A percentile compares a stretch with the other conserved stretches of the same genome.
Conservation (phyloP, 2,797 vertebrate genomes). For the Lagocephalus sceleratus region DNA sequence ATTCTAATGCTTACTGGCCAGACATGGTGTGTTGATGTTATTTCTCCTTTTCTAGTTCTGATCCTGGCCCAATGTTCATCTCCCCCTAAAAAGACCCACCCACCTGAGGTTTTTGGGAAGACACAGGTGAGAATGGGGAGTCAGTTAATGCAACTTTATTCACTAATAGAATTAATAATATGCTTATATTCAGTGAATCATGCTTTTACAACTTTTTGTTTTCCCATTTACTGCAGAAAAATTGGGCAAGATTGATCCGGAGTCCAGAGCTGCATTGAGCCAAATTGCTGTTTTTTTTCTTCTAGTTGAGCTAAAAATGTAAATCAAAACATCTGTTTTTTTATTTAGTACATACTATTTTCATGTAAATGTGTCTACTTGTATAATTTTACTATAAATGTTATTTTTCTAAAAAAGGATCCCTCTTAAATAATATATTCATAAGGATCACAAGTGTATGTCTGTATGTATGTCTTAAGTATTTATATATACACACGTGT, state of each 20-base stretch:
- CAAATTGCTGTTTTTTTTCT: slow-evolving; percentile 2
- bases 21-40: neutral
- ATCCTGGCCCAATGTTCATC: slow-evolving; percentile 16
- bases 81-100: neutral
- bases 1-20: neutral
- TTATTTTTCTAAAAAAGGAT: too few species aligned
- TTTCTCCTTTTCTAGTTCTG: neutral
- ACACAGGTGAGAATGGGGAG: slow-evolving; percentile 24
- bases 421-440: too few species aligned
- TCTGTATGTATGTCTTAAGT: too few species aligned
- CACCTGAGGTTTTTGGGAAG: neutral
- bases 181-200: too few species aligned
- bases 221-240: slow-evolving; percentile 20
- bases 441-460: too few species aligned
- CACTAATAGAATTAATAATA: too few species aligned
- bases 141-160: neutral
- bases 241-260: slow-evolving; percentile 9
- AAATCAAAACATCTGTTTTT: slow-evolving; percentile 6
- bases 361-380: slow-evolving; percentile 24
- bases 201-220: neutral
- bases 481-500: too few species aligned
- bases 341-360: slow-evolving; percentile 25
- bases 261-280: slow-evolving; percentile 9
- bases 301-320: slow-evolving; percentile 3
- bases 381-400: too few species aligned